Evolutionary conservation across 1,140 invertebrate species (phyloP).

Genomic region (Bombus picipes): DNA sequence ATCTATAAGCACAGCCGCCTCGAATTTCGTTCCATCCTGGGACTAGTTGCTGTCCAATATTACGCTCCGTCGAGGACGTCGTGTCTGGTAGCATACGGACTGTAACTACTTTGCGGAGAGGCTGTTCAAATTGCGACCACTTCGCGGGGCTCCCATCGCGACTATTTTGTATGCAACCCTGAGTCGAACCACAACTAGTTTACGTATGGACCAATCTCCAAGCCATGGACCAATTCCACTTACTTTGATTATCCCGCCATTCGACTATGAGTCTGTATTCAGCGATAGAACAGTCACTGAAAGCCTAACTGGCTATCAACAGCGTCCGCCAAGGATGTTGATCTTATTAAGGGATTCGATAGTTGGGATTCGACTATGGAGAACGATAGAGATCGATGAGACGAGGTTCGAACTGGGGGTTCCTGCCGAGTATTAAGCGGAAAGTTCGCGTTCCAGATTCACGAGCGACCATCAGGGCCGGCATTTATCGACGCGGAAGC

Average conservation of each 20-base stretch:
- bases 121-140: conserved; percentile 12
- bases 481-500: conserved; percentile 12
- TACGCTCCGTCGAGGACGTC: no score
- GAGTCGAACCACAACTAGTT: conserved; percentile 22
- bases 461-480: neutral
- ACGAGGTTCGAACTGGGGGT: no score
- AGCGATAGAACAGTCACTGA: neutral
- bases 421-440: neutral
- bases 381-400: neutral
- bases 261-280: neutral
- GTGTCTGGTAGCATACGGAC: neutral
- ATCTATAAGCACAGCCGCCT: no score
- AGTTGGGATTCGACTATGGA: neutral
- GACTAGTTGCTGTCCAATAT: neutral
- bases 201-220: neutral
- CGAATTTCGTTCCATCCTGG: neutral
- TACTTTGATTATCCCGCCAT: neutral
- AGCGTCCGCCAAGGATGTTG: conserved; percentile 2
- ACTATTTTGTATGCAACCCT: conserved; percentile 30
- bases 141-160: conserved; percentile 2
- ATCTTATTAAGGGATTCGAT: conserved; percentile 1
- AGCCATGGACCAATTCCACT: no score
- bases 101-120: conserved; percentile 19
- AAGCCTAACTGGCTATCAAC: conserved; percentile 6
- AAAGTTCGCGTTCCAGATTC: conserved; percentile 9